Evolutionary conservation across 1,140 invertebrate genomes (phyloP), one percentile per base, ranked within the genome.

Genomic region (Drosophila grimshawi): DNA sequence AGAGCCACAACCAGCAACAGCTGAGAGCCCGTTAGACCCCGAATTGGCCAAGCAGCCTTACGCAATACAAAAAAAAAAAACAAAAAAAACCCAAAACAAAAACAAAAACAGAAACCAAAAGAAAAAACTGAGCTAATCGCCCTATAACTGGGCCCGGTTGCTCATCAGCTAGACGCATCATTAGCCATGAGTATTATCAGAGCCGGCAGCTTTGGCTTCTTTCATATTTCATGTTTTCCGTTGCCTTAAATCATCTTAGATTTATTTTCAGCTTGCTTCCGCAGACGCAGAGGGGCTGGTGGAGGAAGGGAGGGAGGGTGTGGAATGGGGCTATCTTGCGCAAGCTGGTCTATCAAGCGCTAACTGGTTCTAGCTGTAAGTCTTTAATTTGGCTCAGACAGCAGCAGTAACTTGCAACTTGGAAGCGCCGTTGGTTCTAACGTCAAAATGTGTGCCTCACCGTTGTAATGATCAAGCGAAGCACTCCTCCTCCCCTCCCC

Each of bases 201-300:
- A 29, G 46, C 19, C 37, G 39, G 4, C 49, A 56, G 41, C 19
- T 11, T 29, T 43, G 43, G 32, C 62, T 65, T 75, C 83, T 82
- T 80, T 78, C 74, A 88, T 88, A 86, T 83, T 89, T 88, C 85
- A 85, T 88, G 76, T 83, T 85, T 88, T 83, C 76, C 83, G 80
- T 78, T 88, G 78, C 83, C 83, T 78, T 80, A 83, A 88, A 88
- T 88, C 83, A 80, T 83, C 69, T 89, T 89, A 83, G 85, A 88
- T 88, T 89, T 88, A 89, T 88, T 77, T 80, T 78, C 67, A 74
- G 76, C 67, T 19, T 75, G 80, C 62, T 73, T 77, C 53, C 55
- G 37, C 1, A 3, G 3, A 19, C 19, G 19, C 19, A 2, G 8
- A 2, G 7, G 19, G 3, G 6, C 30, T 7, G 11, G 30, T 45